Conservation (phyloP, 2,888 invertebrate species). For the Parascotia fuliginaria region DNA sequence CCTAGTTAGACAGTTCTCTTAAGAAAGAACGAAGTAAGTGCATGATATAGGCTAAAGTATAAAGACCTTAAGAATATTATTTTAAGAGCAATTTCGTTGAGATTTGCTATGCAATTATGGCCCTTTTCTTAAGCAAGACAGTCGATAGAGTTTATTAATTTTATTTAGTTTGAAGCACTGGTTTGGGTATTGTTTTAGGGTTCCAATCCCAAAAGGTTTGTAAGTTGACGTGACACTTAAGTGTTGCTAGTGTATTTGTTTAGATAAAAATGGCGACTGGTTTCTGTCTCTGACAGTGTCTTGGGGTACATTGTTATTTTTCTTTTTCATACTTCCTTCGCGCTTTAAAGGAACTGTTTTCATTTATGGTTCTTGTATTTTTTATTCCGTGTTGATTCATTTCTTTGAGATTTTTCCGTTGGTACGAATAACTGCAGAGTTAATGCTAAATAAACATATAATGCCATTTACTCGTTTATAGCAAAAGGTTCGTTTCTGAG, state of each 20-base stretch:
- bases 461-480: too few relatives aligned
- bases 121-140: background rate
- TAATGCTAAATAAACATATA: too few relatives aligned
- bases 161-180: background rate
- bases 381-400: conserved; percentile 10
- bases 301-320: conserved; percentile 1
- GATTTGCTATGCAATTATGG: too few relatives aligned
- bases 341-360: conserved; percentile 6
- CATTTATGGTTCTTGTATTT: conserved; percentile 7
- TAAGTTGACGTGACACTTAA: background rate
- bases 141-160: background rate
- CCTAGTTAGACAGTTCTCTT: too few relatives aligned
- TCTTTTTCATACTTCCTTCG: conserved; percentile 4
- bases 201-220: background rate
- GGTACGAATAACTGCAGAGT: background rate
- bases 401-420: conserved; percentile 5
- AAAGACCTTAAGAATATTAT: too few relatives aligned
- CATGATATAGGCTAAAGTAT: too few relatives aligned
- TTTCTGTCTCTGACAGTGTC: background rate
- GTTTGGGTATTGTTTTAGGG: background rate
- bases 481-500: too few relatives aligned
- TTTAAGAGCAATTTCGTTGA: too few relatives aligned
- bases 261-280: conserved; percentile 3
- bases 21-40: too few relatives aligned
- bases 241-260: conserved; percentile 4